Evolutionary conservation across 1,140 invertebrate species (phyloP), one percentile per base, ranked within the genome.

Genomic region (Uloborus diversus): DNA sequence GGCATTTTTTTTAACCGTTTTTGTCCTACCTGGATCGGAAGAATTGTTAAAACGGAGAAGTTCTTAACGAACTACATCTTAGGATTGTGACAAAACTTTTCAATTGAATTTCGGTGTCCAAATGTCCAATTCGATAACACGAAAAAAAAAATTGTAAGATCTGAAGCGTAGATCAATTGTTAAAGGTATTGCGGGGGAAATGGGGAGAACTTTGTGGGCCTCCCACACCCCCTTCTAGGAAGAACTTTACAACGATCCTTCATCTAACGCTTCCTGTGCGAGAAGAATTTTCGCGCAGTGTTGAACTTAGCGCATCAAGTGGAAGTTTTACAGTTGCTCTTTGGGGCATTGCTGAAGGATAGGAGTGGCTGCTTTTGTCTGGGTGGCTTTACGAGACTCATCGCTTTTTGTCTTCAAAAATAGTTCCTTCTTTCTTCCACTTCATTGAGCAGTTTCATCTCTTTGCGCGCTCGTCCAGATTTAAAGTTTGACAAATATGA

Each of bases 51-150:
- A 73, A 71, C 32, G 53, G 30, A 71, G 53, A 59, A 75, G 71
- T 75, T 75, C 57, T 75, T 75, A 75, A 75, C 71, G 71, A 75
- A 75, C 57, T 64, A 75, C 71, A 17, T 27, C 42, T 35, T 25
- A 35, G 42, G 28, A 75, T 75, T 75, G 71, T 75, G 57, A 62
- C 71, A 75, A 75, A 75, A 75, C 71, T 75, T 75, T 75, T 75
- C 71, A 75, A 75, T 75, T 75, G 71, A 59, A 75, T 75, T 75
- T 59, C 59, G 33, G n/a, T 75, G 71, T 75, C 71, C 71, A 28
- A 70, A 49, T 28, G 59, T 27, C 27, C 2, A 51, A 51, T 27
- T 9, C 5, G 9, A 20, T n/a, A n/a, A 14, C 11, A 33, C 9
- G 28, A 33, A 51, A 32, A 61, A 42, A 33, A 64, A 47, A 42